phyloP scores from a whole-genome alignment of 2,888 invertebrate genomes.

The Watsonalla cultraria region DNA sequence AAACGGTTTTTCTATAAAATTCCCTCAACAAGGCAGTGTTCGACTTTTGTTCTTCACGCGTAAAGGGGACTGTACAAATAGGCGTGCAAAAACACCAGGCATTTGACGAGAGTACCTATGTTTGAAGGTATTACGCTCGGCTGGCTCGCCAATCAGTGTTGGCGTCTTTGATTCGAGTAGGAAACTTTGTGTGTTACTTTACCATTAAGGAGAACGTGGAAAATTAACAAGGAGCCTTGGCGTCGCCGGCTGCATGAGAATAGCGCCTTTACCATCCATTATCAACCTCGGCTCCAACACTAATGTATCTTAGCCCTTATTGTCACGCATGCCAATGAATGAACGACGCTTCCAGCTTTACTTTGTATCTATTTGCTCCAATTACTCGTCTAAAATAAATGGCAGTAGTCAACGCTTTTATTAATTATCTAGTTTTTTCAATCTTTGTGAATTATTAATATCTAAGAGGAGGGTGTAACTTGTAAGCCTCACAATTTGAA shows the following conservation, averaged over 20 bases:
- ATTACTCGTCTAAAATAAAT: not conserved
- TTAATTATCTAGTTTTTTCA: not conserved
- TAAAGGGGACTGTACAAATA: not conserved
- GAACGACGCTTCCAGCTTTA: slow-evolving; percentile 6
- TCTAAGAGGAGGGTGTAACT: too few relatives aligned
- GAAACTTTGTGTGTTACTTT: slow-evolving; percentile 68
- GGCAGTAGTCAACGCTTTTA: not conserved
- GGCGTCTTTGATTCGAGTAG: slow-evolving; percentile 46
- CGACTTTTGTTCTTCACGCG: too few relatives aligned
- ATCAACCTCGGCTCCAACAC: slow-evolving; percentile 32
- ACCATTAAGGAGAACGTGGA: slow-evolving; percentile 61
- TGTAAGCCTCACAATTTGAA: too few relatives aligned
- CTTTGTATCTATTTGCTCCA: not conserved
- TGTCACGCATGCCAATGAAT: slow-evolving; percentile 44
- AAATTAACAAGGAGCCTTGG: slow-evolving; percentile 60
- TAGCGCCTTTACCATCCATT: slow-evolving; percentile 44
- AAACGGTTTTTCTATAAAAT: too few relatives aligned
- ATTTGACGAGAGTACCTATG: slow-evolving; percentile 9
- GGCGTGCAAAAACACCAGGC: not conserved
- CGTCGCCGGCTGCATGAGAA: slow-evolving; percentile 62
- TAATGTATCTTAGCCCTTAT: slow-evolving; percentile 42
- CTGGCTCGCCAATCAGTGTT: slow-evolving; percentile 47
- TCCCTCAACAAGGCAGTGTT: too few relatives aligned
- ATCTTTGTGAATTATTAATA: too few relatives aligned
- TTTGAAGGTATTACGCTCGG: slow-evolving; percentile 36